Percentiles rank a stretch among this genome's conserved stretches.
Evolutionary conservation across 2,888 invertebrate genomes (phyloP).

Genomic region (Clitarchus hookeri): DNA sequence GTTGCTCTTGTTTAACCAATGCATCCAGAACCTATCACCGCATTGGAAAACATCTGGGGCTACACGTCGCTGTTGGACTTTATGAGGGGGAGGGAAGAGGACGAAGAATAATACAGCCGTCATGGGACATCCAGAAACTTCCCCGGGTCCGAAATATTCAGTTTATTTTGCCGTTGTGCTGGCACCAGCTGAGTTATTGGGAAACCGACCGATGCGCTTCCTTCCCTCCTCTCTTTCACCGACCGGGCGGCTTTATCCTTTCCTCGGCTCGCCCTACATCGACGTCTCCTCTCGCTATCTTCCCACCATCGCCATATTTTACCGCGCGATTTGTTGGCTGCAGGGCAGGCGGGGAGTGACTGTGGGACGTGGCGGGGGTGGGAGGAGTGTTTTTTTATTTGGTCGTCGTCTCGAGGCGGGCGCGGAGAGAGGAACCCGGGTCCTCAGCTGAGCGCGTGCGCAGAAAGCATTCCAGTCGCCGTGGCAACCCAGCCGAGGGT

Average conservation of each 20-base stretch:
- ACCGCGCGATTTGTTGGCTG: slow-evolving; percentile 38
- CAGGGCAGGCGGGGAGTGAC: slow-evolving; percentile 29
- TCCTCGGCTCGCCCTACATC: background rate
- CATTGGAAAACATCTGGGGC: too few species aligned
- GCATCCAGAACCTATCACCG: too few species aligned
- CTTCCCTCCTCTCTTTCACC: background rate
- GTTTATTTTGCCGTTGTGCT: background rate
- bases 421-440: background rate
- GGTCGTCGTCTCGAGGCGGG: background rate
- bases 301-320: slow-evolving; percentile 37
- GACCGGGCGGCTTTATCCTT: background rate
- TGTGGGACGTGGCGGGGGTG: slow-evolving; percentile 42
- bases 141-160: background rate
- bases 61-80: too few species aligned
- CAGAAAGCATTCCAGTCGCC: slow-evolving; percentile 28
- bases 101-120: background rate
- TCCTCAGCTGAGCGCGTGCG: slow-evolving; percentile 24
- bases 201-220: background rate
- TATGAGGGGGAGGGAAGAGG: too few species aligned
- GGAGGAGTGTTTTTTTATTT: slow-evolving; percentile 36
- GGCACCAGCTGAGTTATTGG: slow-evolving; percentile 4
- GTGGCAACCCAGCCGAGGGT: slow-evolving; percentile 31
- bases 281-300: slow-evolving; percentile 30
- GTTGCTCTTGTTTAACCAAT: too few species aligned
- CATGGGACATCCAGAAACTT: background rate